These are phyloP conservation scores for Lepisosteus oculatus DNA, from an alignment of 2,113 vertebrate species.

Conservation along the genomic window DNA sequence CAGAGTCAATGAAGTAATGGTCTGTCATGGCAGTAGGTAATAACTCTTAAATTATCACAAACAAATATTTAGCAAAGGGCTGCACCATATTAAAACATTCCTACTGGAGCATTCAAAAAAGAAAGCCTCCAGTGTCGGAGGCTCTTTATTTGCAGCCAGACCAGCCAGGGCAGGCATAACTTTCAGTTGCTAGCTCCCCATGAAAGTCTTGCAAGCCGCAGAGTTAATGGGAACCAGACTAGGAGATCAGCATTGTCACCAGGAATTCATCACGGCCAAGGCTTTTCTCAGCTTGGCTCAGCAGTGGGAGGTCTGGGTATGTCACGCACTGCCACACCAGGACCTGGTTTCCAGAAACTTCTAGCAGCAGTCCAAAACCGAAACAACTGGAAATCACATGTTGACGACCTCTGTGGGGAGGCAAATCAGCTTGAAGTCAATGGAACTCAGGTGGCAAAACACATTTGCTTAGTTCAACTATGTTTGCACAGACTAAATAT, in stretches of 20 bases:
- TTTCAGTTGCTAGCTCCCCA: conserved; percentile 57
- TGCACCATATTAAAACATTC: conserved; percentile 13
- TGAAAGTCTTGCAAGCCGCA: conserved; percentile 66
- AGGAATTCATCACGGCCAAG: conserved; percentile 60
- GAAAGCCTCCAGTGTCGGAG: conserved; percentile 20
- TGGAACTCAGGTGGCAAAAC: not conserved
- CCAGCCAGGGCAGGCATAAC: conserved; percentile 52
- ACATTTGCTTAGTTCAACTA: not conserved
- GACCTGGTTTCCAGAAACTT: conserved; percentile 36
- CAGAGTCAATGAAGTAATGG: conserved; percentile 1
- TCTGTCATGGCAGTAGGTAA: not conserved
- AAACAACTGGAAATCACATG: conserved; percentile 16
- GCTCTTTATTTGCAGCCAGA: conserved; percentile 56
- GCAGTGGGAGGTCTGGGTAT: conserved; percentile 63
- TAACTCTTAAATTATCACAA: conserved; percentile 19
- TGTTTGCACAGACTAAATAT: no score
- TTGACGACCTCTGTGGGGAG: not conserved
- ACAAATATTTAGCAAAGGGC: not conserved
- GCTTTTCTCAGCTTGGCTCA: conserved; percentile 45
- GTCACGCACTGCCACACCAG: conserved; percentile 52
- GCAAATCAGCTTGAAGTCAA: not conserved
- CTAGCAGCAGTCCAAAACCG: not conserved
- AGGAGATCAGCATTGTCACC: conserved; percentile 69
- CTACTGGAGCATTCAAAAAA: not conserved
- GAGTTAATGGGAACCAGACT: conserved; percentile 80